These are phyloP conservation scores for Aldrovandia affinis DNA, from an alignment of 2,797 vertebrate genomes.

Conservation along the genomic window DNA sequence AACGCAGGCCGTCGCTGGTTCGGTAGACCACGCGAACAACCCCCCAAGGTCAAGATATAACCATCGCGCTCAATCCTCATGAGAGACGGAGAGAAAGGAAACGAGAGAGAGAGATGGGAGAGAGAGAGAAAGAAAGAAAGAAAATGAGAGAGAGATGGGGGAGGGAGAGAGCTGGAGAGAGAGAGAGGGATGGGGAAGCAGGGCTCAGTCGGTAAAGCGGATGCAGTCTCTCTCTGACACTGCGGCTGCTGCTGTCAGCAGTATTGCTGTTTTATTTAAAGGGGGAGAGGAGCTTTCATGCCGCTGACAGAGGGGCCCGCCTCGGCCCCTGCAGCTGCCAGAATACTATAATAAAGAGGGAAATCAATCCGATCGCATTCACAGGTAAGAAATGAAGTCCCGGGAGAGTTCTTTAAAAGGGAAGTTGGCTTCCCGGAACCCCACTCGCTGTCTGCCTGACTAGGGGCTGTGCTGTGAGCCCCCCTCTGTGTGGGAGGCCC, in stretches of 20 bases:
- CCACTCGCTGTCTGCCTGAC: no score
- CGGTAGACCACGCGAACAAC: background rate
- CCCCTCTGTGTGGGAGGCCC: background rate
- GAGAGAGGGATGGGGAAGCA: constrained; percentile 4
- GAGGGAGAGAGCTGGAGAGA: background rate
- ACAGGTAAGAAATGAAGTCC: constrained; percentile 36
- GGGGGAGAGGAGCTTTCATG: constrained; percentile 2
- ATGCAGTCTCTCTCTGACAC: background rate
- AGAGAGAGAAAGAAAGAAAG: background rate
- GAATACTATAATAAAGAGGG: background rate
- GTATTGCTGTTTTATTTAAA: constrained; percentile 35
- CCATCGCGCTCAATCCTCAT: background rate
- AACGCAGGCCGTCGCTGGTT: background rate
- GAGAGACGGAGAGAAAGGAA: no score
- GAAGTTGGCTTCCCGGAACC: background rate
- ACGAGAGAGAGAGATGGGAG: background rate
- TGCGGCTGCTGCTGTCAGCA: constrained; percentile 36
- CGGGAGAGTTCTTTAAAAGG: constrained; percentile 18
- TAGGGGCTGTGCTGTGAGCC: background rate
- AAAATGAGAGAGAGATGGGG: no score
- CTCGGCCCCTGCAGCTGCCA: constrained; percentile 23
- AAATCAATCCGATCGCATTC: constrained; percentile 22
- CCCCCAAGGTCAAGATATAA: background rate
- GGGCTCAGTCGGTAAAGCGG: background rate
- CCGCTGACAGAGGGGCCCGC: background rate